Evolutionary conservation across 2,113 vertebrate genomes (phyloP).

Genomic region (Orthochromis indermauri): DNA sequence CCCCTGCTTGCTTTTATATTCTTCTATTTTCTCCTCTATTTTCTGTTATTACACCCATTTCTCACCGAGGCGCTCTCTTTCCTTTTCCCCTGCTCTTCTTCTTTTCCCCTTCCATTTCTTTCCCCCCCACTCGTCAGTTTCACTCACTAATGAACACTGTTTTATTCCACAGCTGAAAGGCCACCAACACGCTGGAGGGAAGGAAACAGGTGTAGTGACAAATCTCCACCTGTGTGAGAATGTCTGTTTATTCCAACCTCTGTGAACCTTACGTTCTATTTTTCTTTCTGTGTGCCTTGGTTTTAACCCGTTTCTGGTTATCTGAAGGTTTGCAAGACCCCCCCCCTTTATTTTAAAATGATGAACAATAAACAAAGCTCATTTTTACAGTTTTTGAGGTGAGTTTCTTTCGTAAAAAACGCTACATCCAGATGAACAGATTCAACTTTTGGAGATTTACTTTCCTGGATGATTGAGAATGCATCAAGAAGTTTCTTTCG

Average conservation of each 20-base stretch:
- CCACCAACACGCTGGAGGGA: not conserved
- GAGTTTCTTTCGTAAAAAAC: not conserved
- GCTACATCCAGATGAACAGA: not conserved
- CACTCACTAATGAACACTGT: not conserved
- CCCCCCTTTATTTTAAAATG: not conserved
- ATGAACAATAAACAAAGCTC: not conserved
- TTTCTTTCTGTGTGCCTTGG: not conserved
- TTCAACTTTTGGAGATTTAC: not conserved
- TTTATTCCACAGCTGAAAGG: conserved; percentile 8
- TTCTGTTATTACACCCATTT: not conserved
- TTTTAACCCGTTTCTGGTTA: not conserved
- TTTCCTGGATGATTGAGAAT: not conserved
- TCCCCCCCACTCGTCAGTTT: not conserved
- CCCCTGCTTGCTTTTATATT: not conserved
- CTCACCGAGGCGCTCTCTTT: not conserved
- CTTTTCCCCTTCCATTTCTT: not conserved
- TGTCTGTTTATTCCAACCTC: not conserved
- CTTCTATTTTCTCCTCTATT: not conserved
- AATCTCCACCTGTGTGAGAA: not conserved
- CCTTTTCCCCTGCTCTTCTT: not conserved
- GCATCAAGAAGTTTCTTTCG: not conserved
- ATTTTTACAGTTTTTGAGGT: not conserved
- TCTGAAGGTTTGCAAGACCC: not conserved
- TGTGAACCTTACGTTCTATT: not conserved
- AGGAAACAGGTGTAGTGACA: conserved; percentile 7